Evolutionary conservation across 2,888 invertebrate species (phyloP), one percentile per base, ranked within the genome.

Genomic region (Diarsia dahlii): DNA sequence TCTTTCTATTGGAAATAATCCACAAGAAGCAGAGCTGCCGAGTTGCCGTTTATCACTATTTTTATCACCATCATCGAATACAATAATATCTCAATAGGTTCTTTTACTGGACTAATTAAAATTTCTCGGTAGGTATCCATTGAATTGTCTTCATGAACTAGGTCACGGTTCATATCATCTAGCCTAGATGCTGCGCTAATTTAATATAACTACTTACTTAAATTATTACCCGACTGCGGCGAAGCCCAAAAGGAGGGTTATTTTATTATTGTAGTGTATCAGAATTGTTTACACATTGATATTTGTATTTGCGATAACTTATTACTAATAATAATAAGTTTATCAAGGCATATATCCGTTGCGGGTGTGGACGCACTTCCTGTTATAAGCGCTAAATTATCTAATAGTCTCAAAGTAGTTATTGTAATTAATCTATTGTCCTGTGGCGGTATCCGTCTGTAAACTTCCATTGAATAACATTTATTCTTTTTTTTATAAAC

Each of bases 221-320:
- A n/a, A n/a, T n/a, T n/a, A n/a, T n/a, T n/a, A n/a, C n/a, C n/a
- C n/a, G n/a, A n/a, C n/a, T n/a, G n/a, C n/a, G n/a, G n/a, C n/a
- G n/a, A n/a, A n/a, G n/a, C n/a, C n/a, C n/a, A n/a, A n/a, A n/a
- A n/a, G n/a, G n/a, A n/a, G n/a, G n/a, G n/a, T n/a, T 39, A 39
- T 20, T 56, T 54, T 46, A n/a, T 13, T 18, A 28, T 20, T 12
- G 48, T 39, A n/a, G 9, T 15, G 58, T 45, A 46, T 23, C 74
- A 75, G 20, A 20, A 58, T 75, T 76, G 76, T 76, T 76, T 58
- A 76, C 66, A 54, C 15, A 67, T 50, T 45, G 58, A 45, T n/a
- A 39, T 69, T 69, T 46, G 46, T 76, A 23, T 78, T 52, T 48
- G 60, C 39, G 74, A 60, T 68, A 65, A 46, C 8, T 62, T 48